phyloP scores from a whole-genome alignment of 2,113 vertebrate genomes.

The Nothoprocta perdicaria region DNA sequence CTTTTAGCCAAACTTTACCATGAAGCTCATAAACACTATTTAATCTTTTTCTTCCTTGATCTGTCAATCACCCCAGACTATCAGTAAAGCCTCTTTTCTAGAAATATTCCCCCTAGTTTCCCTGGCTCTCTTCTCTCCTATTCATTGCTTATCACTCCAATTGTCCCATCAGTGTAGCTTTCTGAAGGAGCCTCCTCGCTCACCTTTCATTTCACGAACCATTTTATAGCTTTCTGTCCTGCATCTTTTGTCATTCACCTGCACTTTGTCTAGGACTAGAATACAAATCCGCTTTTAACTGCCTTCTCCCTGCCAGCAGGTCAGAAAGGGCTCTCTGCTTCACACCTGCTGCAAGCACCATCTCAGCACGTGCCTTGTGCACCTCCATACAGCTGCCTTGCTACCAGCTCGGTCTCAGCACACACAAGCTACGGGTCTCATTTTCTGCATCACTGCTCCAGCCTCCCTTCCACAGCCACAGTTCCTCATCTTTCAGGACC shows the following conservation, averaged over 20 bases:
- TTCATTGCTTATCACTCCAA: not conserved
- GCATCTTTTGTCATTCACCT: not conserved
- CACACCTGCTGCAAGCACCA: not conserved
- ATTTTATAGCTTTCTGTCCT: not conserved
- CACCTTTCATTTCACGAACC: not conserved
- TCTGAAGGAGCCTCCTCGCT: not conserved
- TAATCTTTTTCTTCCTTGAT: not conserved
- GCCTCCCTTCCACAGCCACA: not conserved
- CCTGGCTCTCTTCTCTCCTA: not conserved
- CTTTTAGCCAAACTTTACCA: not conserved
- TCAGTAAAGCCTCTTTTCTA: not conserved
- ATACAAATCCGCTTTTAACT: not conserved
- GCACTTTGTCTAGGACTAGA: not conserved
- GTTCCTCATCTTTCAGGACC: not conserved
- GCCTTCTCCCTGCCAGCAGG: not conserved
- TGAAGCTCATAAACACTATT: not conserved
- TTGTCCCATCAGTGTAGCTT: not conserved
- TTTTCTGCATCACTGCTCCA: accelerated
- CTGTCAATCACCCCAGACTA: not conserved
- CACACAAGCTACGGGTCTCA: not conserved
- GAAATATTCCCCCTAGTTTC: not conserved
- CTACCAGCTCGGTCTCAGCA: not conserved
- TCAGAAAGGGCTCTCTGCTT: not conserved
- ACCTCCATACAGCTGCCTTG: accelerated
- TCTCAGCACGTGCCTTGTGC: accelerated